These are phyloP conservation scores for Peromyscus californicus DNA, from an alignment of 2,113 vertebrate species.

Conservation along the genomic window DNA sequence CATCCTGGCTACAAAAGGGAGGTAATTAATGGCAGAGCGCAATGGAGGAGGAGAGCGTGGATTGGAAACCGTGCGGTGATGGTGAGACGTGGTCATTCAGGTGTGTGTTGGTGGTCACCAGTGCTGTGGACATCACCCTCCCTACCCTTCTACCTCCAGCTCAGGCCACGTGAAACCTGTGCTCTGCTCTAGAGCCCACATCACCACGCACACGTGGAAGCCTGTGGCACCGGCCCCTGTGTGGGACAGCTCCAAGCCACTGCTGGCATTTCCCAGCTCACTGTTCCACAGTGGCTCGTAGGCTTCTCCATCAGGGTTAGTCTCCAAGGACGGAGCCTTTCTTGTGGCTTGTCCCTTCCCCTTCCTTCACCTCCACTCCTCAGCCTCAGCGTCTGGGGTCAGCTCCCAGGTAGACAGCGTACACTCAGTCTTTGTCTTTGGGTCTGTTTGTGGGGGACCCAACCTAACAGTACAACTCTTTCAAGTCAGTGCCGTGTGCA, in stretches of 20 bases:
- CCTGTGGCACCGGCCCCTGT: neutral
- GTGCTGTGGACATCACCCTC: neutral
- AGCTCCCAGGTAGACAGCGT: neutral
- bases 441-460: no score
- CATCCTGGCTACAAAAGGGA: neutral
- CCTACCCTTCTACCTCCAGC: no score
- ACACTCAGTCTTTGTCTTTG: neutral
- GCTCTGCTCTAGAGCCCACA: neutral
- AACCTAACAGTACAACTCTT: neutral
- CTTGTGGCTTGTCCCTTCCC: neutral
- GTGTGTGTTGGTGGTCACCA: neutral
- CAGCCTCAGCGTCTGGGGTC: no score
- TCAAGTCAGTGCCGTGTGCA: neutral
- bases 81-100: neutral
- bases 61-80: neutral
- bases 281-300: neutral
- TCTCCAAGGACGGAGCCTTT: neutral
- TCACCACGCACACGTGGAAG: neutral
- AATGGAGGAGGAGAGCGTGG: neutral
- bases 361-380: no score
- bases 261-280: neutral
- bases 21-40: neutral
- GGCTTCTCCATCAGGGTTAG: neutral
- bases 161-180: no score
- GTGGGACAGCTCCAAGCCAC: neutral